phyloP scores from a whole-genome alignment of 2,888 invertebrate species.

The Acutogordius australiensis region DNA sequence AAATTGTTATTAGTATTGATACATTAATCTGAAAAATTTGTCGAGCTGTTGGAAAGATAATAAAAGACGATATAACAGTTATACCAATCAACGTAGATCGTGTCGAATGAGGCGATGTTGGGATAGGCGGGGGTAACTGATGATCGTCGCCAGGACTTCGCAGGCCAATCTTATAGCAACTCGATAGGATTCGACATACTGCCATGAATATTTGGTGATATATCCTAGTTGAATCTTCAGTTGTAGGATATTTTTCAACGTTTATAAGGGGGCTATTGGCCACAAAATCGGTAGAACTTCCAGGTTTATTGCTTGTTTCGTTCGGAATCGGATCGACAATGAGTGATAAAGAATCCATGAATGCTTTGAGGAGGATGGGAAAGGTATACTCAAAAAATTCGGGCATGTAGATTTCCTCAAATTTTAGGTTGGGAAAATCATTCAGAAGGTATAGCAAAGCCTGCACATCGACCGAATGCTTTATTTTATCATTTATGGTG shows the following conservation, averaged over 20 bases:
- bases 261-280: too few relatives aligned
- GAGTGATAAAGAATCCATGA: constrained; percentile 28
- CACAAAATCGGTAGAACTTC: neutral
- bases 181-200: neutral
- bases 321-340: too few relatives aligned
- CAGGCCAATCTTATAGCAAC: neutral
- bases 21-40: too few relatives aligned
- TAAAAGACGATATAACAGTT: too few relatives aligned
- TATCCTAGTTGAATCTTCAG: neutral
- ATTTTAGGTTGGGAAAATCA: constrained; percentile 60
- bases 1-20: too few relatives aligned
- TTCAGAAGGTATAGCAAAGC: neutral
- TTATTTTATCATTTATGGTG: neutral
- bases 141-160: neutral
- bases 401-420: constrained; percentile 47
- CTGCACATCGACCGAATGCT: too few relatives aligned
- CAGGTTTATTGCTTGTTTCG: neutral
- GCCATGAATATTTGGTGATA: neutral
- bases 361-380: constrained; percentile 56
- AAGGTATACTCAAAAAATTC: constrained; percentile 65
- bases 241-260: too few relatives aligned
- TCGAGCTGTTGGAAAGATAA: too few relatives aligned
- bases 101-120: neutral
- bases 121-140: neutral
- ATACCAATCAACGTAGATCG: constrained; percentile 3